Conservation (phyloP, 2,888 invertebrate species). For the Entomobrya multifasciata region DNA sequence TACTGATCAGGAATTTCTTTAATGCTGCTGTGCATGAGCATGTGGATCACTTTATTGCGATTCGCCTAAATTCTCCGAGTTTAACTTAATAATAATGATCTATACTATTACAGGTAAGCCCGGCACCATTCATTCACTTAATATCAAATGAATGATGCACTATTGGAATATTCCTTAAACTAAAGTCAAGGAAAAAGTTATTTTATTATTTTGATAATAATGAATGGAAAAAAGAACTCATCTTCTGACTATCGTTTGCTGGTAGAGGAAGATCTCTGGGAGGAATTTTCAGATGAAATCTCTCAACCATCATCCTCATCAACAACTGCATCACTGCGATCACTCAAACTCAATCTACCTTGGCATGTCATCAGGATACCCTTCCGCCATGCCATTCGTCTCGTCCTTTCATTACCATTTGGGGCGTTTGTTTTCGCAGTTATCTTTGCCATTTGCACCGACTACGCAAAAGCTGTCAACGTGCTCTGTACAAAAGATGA, state of each 20-base stretch:
- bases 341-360: conserved; percentile 38
- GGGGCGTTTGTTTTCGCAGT: conserved; percentile 90
- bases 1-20: background rate
- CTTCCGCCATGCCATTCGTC: conserved; percentile 86
- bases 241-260: conserved; percentile 72
- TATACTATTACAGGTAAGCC: conserved; percentile 72
- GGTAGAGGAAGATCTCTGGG: conserved; percentile 67
- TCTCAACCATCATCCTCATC: background rate
- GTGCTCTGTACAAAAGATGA: conserved; percentile 87
- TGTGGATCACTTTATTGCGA: background rate
- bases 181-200: background rate
- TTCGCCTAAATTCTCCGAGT: background rate
- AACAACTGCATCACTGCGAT: conserved; percentile 16
- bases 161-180: background rate
- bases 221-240: conserved; percentile 68
- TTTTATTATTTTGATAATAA: conserved; percentile 10
- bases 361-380: conserved; percentile 81
- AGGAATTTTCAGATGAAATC: conserved; percentile 55
- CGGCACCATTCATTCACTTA: conserved; percentile 18
- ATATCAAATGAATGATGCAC: conserved; percentile 12
- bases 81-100: conserved; percentile 55
- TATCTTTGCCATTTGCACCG: conserved; percentile 89
- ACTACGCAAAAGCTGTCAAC: conserved; percentile 91
- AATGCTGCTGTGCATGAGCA: background rate
- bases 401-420: conserved; percentile 88